phyloP scores from a whole-genome alignment of 2,113 vertebrate species.

The Alligator sinensis region DNA sequence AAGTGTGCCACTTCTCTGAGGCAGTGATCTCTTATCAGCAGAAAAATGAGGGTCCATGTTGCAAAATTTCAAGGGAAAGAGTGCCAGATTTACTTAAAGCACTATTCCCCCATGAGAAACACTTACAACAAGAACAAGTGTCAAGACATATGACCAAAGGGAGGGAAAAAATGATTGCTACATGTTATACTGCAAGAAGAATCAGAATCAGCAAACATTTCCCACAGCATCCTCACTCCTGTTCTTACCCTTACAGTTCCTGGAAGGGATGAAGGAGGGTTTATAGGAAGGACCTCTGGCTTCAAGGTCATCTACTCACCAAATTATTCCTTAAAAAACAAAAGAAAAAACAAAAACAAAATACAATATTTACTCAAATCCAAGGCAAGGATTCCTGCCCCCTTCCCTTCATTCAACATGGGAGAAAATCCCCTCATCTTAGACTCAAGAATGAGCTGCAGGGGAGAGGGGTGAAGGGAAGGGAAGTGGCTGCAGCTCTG shows the following conservation, averaged over 20 bases:
- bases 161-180: neutral
- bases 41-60: neutral
- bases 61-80: neutral
- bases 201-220: neutral
- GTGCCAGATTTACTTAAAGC: neutral
- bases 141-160: neutral
- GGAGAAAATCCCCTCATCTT: too few relatives aligned
- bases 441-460: too few relatives aligned
- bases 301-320: neutral
- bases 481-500: too few relatives aligned
- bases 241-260: neutral
- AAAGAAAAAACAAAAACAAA: too few relatives aligned
- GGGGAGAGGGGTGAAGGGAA: too few relatives aligned
- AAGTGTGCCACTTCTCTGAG: neutral
- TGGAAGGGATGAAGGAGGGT: neutral
- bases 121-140: neutral
- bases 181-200: neutral
- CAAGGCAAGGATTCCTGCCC: too few relatives aligned
- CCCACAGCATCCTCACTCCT: accelerated
- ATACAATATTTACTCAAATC: too few relatives aligned
- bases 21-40: neutral
- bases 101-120: neutral
- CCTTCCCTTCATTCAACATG: too few relatives aligned
- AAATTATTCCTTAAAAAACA: neutral
- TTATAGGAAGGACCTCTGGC: neutral